These are phyloP conservation scores for Alviniconcha marisindica DNA, from an alignment of 1,140 invertebrate genomes.

Conservation along the genomic window DNA sequence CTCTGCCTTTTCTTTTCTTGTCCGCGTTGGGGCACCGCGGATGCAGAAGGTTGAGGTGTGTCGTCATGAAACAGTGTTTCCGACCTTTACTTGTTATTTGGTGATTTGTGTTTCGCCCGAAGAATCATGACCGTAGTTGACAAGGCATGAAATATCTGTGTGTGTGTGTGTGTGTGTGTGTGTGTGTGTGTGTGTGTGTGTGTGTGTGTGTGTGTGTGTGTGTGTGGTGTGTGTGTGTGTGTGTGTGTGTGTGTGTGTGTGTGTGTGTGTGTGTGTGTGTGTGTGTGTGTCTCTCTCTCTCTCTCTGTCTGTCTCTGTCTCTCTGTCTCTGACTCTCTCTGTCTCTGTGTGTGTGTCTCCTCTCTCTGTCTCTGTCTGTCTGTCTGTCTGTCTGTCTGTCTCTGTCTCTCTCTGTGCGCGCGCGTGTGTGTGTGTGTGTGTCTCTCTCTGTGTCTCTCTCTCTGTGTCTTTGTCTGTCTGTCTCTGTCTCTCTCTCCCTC, in stretches of 20 bases:
- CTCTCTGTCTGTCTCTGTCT: neutral
- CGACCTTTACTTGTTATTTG: no score
- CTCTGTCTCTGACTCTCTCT: neutral
- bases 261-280: neutral
- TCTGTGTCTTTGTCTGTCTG: neutral
- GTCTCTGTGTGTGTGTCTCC: neutral
- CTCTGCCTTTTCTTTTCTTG: no score
- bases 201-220: neutral
- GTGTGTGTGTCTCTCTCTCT: neutral
- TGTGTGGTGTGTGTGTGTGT: neutral
- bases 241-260: no score
- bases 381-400: neutral
- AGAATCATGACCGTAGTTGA: no score
- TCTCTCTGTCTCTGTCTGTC: neutral
- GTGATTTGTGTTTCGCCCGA: no score
- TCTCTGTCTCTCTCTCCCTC: slow-evolving; percentile 6
- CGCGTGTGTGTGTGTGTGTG: neutral
- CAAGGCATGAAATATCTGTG: no score
- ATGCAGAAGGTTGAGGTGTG: no score
- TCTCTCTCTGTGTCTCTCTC: neutral
- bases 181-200: neutral
- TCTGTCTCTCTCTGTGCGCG: neutral
- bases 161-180: neutral
- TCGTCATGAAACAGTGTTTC: no score
- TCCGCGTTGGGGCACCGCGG: no score